phyloP scores from a whole-genome alignment of 2,113 vertebrate genomes.

The Ornithorhynchus anatinus region DNA sequence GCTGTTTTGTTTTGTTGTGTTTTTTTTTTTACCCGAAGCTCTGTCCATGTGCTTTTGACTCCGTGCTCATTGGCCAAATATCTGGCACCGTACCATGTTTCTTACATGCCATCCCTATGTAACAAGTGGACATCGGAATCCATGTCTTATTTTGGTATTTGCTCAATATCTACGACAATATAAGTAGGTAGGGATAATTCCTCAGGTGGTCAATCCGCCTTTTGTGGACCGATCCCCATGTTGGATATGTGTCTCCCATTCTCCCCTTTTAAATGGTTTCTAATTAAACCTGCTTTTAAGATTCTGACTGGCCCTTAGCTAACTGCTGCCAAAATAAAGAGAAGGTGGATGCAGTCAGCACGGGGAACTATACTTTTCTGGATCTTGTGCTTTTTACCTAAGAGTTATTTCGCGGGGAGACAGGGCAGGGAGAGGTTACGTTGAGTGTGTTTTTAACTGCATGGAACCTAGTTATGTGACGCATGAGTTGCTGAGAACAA shows the following conservation, averaged over 20 bases:
- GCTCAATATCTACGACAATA: too few relatives aligned
- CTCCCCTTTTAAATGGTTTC: not conserved
- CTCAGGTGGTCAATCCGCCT: too few relatives aligned
- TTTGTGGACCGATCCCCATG: too few relatives aligned
- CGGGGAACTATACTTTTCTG: not conserved
- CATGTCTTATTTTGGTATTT: not conserved
- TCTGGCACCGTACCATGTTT: not conserved
- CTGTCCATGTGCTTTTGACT: conserved; percentile 48
- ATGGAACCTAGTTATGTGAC: conserved; percentile 48
- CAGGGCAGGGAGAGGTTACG: not conserved
- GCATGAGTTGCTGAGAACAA: not conserved
- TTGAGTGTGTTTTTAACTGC: conserved; percentile 45
- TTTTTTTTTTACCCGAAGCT: too few relatives aligned
- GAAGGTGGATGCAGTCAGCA: not conserved
- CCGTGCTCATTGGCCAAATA: conserved; percentile 29
- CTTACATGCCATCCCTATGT: not conserved
- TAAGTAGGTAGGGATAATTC: too few relatives aligned
- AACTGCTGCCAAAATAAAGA: not conserved
- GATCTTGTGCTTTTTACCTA: conserved; percentile 31
- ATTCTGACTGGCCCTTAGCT: not conserved
- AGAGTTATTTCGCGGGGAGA: not conserved
- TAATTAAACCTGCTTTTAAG: not conserved
- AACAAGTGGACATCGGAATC: not conserved
- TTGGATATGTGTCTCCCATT: too few relatives aligned
- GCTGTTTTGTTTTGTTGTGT: conserved; percentile 52